A percentile compares a stretch with the other conserved stretches of the same genome.
phyloP scores from a whole-genome alignment of 1,140 invertebrate species.

The Zaprionus kolodkinae region DNA sequence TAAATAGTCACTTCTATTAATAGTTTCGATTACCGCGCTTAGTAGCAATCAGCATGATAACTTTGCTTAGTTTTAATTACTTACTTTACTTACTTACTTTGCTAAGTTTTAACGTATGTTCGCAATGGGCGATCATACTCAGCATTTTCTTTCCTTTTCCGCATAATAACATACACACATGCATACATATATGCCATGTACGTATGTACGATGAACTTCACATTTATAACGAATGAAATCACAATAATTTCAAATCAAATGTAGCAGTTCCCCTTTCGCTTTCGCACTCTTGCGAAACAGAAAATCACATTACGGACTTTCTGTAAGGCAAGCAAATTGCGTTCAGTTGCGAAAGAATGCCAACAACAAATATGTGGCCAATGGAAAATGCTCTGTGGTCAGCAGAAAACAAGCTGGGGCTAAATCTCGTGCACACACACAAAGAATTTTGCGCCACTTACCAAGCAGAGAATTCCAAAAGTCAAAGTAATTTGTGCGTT shows the following conservation, averaged over 20 bases:
- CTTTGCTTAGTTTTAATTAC: too few species aligned
- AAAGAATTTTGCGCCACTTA: constrained; percentile 54
- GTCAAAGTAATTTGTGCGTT: constrained; percentile 52
- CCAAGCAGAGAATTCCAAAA: constrained; percentile 56
- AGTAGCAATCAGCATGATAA: neutral
- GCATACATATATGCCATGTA: too few species aligned
- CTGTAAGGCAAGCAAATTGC: constrained; percentile 51
- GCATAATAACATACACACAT: too few species aligned
- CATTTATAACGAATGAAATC: constrained; percentile 30
- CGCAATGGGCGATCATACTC: neutral
- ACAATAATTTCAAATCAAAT: constrained; percentile 53
- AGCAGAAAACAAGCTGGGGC: constrained; percentile 41
- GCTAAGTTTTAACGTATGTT: neutral
- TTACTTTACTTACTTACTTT: too few species aligned
- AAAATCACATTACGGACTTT: constrained; percentile 50
- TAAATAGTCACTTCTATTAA: too few species aligned
- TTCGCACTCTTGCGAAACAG: neutral
- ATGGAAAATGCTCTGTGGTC: constrained; percentile 54
- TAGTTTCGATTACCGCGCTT: neutral
- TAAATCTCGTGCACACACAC: constrained; percentile 46
- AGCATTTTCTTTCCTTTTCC: neutral
- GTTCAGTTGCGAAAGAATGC: constrained; percentile 24
- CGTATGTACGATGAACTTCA: constrained; percentile 4
- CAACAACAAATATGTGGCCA: constrained; percentile 40
- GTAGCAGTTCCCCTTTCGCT: constrained; percentile 11